Evolutionary conservation across 2,888 invertebrate genomes (phyloP).

Genomic region (Tetragonula carbonaria): DNA sequence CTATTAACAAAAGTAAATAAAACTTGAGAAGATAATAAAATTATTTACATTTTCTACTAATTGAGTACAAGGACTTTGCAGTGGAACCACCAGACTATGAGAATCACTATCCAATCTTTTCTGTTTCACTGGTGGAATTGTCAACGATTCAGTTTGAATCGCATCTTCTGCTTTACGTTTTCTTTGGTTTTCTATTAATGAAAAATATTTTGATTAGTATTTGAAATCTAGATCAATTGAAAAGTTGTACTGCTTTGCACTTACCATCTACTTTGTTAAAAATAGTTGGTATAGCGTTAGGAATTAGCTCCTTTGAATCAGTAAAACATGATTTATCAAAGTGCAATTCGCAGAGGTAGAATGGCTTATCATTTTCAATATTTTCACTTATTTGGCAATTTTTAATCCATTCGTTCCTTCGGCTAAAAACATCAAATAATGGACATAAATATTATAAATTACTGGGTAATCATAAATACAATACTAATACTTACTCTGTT

Average conservation of each 20-base stretch:
- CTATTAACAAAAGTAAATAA: neutral
- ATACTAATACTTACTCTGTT: slow-evolving; percentile 58
- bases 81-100: slow-evolving; percentile 38
- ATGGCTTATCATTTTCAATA: slow-evolving; percentile 7
- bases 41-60: slow-evolving; percentile 45
- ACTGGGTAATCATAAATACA: neutral
- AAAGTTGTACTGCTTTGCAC: slow-evolving; percentile 1
- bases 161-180: slow-evolving; percentile 42
- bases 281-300: slow-evolving; percentile 66
- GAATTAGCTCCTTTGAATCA: slow-evolving; percentile 50
- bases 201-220: neutral
- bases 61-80: slow-evolving; percentile 47
- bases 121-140: slow-evolving; percentile 41
- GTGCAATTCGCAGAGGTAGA: slow-evolving; percentile 70
- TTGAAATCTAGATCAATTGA: neutral
- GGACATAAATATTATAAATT: neutral
- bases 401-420: slow-evolving; percentile 63
- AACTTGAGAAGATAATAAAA: neutral
- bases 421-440: slow-evolving; percentile 50
- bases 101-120: slow-evolving; percentile 56
- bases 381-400: slow-evolving; percentile 50
- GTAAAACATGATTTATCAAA: slow-evolving; percentile 66
- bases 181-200: slow-evolving; percentile 40
- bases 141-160: neutral
- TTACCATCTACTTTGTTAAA: slow-evolving; percentile 63